Evolutionary conservation across 2,888 invertebrate species (phyloP).

Genomic region (Ochlodes sylvanus): DNA sequence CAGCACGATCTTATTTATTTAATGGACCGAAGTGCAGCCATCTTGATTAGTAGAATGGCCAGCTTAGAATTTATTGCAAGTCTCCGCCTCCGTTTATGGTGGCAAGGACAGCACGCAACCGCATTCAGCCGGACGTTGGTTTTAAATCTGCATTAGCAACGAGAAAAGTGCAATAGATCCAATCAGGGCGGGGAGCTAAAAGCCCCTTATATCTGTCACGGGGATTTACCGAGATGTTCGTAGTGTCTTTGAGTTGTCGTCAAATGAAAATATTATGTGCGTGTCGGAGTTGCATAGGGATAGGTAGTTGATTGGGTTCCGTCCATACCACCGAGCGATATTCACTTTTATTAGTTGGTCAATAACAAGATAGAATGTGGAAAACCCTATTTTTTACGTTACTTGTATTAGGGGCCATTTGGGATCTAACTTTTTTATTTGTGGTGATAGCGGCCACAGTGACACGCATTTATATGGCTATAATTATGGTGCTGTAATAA

Average conservation of each 20-base stretch:
- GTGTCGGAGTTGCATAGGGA: no score
- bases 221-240: conserved; percentile 23
- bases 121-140: conserved; percentile 22
- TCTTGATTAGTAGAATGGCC: conserved; percentile 42
- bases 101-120: conserved; percentile 28
- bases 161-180: conserved; percentile 36
- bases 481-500: no score
- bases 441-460: no score
- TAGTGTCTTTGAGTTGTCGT: conserved; percentile 11
- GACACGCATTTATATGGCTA: no score
- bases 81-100: conserved; percentile 33
- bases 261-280: neutral
- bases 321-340: no score
- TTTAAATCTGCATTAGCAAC: conserved; percentile 31
- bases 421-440: no score
- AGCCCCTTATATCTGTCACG: conserved; percentile 30
- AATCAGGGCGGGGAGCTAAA: conserved; percentile 21
- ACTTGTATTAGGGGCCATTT: no score
- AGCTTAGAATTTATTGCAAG: conserved; percentile 43
- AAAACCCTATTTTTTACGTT: no score
- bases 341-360: no score
- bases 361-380: no score
- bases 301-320: no score
- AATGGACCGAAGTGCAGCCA: conserved; percentile 41
- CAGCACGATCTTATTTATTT: conserved; percentile 41